Evolutionary conservation across 1,140 invertebrate species (phyloP).

Genomic region (Dinoponera quadriceps): DNA sequence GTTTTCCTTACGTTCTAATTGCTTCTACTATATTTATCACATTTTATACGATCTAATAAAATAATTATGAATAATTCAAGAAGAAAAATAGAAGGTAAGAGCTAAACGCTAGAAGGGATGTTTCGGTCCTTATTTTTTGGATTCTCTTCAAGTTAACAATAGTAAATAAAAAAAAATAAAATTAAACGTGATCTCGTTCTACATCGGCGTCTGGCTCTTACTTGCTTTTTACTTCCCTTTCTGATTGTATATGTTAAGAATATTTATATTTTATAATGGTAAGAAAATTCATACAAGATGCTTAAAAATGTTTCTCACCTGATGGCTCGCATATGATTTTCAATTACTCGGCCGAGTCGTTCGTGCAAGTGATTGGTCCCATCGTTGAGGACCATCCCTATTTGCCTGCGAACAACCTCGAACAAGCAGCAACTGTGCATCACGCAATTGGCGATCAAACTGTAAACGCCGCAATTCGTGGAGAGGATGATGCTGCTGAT

Average conservation of each 20-base stretch:
- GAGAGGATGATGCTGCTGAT: constrained; percentile 81
- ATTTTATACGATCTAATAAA: background rate
- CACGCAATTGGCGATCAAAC: constrained; percentile 76
- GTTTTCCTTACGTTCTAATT: background rate
- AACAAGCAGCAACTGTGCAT: constrained; percentile 81
- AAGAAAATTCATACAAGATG: background rate
- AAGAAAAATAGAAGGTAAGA: too few species aligned
- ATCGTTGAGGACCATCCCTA: constrained; percentile 61
- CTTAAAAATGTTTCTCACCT: constrained; percentile 59
- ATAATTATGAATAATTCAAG: background rate
- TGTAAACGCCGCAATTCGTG: constrained; percentile 81
- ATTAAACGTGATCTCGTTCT: too few species aligned
- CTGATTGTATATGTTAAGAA: too few species aligned
- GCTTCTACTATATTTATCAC: background rate
- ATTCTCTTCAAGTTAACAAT: too few species aligned
- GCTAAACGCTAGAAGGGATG: too few species aligned
- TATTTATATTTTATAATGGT: too few species aligned
- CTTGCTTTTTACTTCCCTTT: too few species aligned
- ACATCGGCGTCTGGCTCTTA: too few species aligned
- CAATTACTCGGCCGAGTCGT: constrained; percentile 65
- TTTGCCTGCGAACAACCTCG: constrained; percentile 74
- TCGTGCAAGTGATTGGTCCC: background rate
- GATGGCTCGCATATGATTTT: constrained; percentile 77
- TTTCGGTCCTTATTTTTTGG: too few species aligned
- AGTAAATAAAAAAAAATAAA: too few species aligned